Percentiles rank a stretch among this genome's conserved stretches.
Conservation (phyloP, 2,113 vertebrate species). For the Leucopsar rothschildi region DNA sequence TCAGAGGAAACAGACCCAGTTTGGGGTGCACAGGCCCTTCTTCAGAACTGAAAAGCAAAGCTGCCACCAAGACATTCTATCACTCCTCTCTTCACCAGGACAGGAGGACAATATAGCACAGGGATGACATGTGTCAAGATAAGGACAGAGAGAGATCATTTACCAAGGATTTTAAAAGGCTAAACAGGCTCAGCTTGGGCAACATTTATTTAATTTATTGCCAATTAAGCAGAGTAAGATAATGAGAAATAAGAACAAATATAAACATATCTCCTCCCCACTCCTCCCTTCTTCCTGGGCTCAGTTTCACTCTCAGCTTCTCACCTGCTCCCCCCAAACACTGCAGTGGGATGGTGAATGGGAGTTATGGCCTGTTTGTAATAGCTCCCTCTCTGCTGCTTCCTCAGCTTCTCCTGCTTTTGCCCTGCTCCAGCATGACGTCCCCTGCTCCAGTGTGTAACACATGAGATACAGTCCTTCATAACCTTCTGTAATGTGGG, state of each 20-base stretch:
- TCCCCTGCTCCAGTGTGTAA: background rate
- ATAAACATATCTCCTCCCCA: background rate
- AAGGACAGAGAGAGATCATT: background rate
- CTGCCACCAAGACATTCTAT: background rate
- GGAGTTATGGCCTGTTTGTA: background rate
- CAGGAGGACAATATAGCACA: background rate
- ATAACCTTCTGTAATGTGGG: background rate
- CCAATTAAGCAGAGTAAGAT: background rate
- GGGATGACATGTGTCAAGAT: background rate
- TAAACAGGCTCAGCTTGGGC: background rate
- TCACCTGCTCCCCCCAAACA: rapidly evolving
- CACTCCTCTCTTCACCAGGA: background rate
- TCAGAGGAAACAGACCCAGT: background rate
- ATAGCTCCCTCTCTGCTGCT: background rate
- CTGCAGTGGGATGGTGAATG: background rate
- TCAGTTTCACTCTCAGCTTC: background rate
- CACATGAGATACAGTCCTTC: background rate
- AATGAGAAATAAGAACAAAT: background rate
- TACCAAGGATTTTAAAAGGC: background rate
- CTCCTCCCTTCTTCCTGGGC: background rate
- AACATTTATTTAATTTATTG: background rate
- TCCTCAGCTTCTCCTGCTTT: background rate
- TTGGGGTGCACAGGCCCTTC: background rate
- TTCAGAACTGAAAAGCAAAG: background rate
- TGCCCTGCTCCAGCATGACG: background rate